phyloP scores from a whole-genome alignment of 2,888 invertebrate species.

The Callyntrura guangdongensis region DNA sequence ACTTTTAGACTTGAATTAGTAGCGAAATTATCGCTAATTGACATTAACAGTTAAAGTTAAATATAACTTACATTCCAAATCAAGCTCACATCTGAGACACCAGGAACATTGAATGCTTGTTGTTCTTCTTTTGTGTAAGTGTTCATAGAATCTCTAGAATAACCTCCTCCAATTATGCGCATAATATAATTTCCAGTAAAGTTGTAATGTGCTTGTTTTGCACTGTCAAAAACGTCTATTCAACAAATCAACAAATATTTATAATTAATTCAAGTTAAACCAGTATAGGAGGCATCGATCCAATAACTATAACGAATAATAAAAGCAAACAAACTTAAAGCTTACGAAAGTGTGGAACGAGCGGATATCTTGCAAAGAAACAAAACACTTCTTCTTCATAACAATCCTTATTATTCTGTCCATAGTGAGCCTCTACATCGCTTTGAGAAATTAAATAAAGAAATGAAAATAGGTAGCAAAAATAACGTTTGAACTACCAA shows the following conservation, averaged over 20 bases:
- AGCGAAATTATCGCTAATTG: too few relatives aligned
- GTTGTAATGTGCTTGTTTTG: slow-evolving; percentile 68
- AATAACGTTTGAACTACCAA: too few relatives aligned
- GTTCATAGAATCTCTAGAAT: slow-evolving; percentile 32
- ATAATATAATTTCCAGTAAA: slow-evolving; percentile 72
- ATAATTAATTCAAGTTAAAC: too few relatives aligned
- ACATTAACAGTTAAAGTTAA: too few relatives aligned
- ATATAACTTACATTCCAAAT: slow-evolving; percentile 76
- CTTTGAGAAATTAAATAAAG: too few relatives aligned
- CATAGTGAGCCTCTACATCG: slow-evolving; percentile 47
- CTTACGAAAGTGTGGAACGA: slow-evolving; percentile 55
- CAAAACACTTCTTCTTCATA: slow-evolving; percentile 18
- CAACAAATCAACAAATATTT: too few relatives aligned
- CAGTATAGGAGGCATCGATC: not conserved
- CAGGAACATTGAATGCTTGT: slow-evolving; percentile 80
- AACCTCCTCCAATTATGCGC: slow-evolving; percentile 74
- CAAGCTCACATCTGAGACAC: slow-evolving; percentile 80
- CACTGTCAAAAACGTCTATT: slow-evolving; percentile 73
- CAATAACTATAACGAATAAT: not conserved
- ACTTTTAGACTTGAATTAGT: too few relatives aligned
- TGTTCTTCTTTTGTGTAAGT: slow-evolving; percentile 67
- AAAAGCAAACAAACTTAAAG: not conserved
- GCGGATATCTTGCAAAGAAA: slow-evolving; percentile 38
- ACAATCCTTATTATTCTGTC: not conserved
- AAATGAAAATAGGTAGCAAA: too few relatives aligned